phyloP scores from a whole-genome alignment of 2,888 invertebrate genomes.

The Chaitophorus viminalis region DNA sequence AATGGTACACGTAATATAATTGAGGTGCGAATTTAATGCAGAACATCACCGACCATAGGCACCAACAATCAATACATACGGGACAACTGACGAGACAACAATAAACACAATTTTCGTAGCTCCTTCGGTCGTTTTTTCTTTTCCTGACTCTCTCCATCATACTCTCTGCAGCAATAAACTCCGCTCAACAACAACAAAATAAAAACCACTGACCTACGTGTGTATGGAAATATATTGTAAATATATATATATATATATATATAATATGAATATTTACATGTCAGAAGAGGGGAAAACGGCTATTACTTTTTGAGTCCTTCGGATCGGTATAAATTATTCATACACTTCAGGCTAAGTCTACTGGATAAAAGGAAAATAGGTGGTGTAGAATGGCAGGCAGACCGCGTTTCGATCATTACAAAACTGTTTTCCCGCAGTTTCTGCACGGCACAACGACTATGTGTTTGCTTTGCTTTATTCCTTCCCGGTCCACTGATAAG shows the following conservation, averaged over 20 bases:
- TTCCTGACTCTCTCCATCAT: too few species aligned
- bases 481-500: constrained; percentile 1
- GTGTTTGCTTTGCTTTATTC: constrained; percentile 50
- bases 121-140: too few species aligned
- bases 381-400: constrained; percentile 6
- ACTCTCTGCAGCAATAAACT: too few species aligned
- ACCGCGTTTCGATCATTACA: constrained; percentile 54
- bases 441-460: constrained; percentile 34
- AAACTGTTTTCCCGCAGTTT: constrained; percentile 54
- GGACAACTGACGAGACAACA: constrained; percentile 30
- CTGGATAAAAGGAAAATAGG: constrained; percentile 44
- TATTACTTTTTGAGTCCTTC: constrained; percentile 45
- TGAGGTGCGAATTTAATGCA: constrained; percentile 37
- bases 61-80: constrained; percentile 36
- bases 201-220: background rate
- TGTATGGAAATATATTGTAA: constrained; percentile 2
- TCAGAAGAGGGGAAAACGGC: constrained; percentile 22
- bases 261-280: background rate
- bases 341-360: constrained; percentile 51
- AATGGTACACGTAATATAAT: constrained; percentile 22
- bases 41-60: constrained; percentile 2
- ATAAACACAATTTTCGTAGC: constrained; percentile 29
- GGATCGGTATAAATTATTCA: constrained; percentile 59
- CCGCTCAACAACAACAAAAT: background rate
- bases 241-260: too few species aligned